Evolutionary conservation across 2,888 invertebrate species (phyloP).

Genomic region (Stenodera caucasica): DNA sequence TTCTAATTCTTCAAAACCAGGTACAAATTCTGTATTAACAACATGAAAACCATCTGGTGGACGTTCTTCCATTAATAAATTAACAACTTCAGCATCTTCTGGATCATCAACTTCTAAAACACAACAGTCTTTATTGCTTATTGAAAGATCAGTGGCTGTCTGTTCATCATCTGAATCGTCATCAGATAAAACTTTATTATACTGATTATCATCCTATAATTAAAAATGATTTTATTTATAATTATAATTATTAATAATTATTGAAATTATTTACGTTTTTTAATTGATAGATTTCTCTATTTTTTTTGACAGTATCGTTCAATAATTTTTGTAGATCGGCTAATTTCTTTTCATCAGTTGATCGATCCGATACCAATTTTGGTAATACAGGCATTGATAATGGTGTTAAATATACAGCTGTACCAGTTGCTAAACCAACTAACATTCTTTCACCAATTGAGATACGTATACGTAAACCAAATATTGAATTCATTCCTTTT

Average conservation of each 20-base stretch:
- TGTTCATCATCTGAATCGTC: constrained; percentile 71
- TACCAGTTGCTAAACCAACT: constrained; percentile 86
- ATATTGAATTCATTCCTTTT: constrained; percentile 93
- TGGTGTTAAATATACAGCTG: constrained; percentile 77
- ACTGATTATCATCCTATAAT: constrained; percentile 46
- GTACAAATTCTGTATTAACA: constrained; percentile 76
- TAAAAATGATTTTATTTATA: background rate
- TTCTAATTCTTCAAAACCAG: constrained; percentile 70
- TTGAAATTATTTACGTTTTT: constrained; percentile 51
- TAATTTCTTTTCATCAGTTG: constrained; percentile 67
- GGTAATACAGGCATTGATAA: constrained; percentile 77
- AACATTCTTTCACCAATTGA: constrained; percentile 86
- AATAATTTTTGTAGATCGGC: constrained; percentile 71
- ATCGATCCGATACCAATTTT: constrained; percentile 68
- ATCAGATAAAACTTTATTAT: constrained; percentile 57
- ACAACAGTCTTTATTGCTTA: constrained; percentile 79
- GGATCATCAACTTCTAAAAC: constrained; percentile 83
- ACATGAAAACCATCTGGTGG: constrained; percentile 78
- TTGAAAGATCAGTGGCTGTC: constrained; percentile 68
- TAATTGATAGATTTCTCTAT: constrained; percentile 70
- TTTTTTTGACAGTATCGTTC: constrained; percentile 69
- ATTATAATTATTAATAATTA: background rate
- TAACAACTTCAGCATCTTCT: constrained; percentile 77
- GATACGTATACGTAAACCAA: constrained; percentile 72
- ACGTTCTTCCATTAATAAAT: constrained; percentile 71